Percentiles rank a stretch among this genome's conserved stretches.
phyloP scores from a whole-genome alignment of 2,797 vertebrate genomes.

The Gephyroberyx darwinii region DNA sequence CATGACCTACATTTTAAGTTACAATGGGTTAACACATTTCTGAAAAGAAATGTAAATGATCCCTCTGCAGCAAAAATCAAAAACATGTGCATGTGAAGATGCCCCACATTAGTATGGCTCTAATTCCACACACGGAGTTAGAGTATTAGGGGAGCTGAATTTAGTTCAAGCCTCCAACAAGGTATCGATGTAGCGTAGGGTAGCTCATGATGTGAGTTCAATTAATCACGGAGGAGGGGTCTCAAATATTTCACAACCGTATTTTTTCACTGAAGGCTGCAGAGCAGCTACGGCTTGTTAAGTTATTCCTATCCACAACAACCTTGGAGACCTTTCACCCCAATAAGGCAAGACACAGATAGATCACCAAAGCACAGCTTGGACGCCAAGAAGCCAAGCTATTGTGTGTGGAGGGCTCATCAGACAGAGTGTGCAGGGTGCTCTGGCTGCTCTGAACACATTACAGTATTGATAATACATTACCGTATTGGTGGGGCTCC shows the following conservation, averaged over 20 bases:
- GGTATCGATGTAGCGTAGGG: too few species aligned
- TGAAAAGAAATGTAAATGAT: too few species aligned
- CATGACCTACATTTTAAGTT: not conserved
- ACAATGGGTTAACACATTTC: not conserved
- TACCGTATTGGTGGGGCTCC: not conserved
- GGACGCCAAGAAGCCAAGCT: slow-evolving; percentile 8
- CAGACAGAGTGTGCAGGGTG: not conserved
- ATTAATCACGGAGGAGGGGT: slow-evolving; percentile 1
- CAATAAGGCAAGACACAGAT: slow-evolving; percentile 7
- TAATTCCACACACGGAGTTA: too few species aligned
- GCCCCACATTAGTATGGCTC: too few species aligned
- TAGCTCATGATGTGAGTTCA: not conserved
- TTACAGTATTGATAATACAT: not conserved
- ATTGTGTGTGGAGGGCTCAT: not conserved
- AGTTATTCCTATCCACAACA: slow-evolving; percentile 11
- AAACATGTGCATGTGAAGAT: too few species aligned
- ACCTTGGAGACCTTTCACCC: slow-evolving; percentile 32
- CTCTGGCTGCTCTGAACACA: not conserved
- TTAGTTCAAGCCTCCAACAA: not conserved
- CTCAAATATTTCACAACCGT: slow-evolving; percentile 10
- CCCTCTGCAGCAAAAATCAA: too few species aligned
- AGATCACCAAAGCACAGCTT: slow-evolving; percentile 28
- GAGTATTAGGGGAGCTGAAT: not conserved
- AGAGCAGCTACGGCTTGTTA: slow-evolving; percentile 2
- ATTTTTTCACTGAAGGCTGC: not conserved